A percentile compares a stretch with the other conserved stretches of the same genome.
Conservation (phyloP, 2,113 vertebrate species). For the Neolamprologus falcicula region DNA sequence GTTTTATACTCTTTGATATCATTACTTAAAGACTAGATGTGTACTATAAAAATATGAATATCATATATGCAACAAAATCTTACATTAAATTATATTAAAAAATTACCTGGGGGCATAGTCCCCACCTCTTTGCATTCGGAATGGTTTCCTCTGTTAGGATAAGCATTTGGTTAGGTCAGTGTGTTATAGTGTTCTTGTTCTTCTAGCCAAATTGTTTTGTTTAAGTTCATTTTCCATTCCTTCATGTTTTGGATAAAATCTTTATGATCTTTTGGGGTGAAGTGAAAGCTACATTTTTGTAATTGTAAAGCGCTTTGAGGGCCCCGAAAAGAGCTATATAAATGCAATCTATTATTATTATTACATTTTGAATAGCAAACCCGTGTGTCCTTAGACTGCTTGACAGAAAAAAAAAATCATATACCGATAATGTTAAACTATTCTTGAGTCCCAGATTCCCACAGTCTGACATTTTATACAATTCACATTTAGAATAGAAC, state of each 20-base stretch:
- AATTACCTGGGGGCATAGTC: background rate
- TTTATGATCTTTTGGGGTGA: background rate
- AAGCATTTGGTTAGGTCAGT: background rate
- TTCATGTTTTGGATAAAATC: background rate
- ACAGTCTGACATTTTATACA: background rate
- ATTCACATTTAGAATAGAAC: background rate
- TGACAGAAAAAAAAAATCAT: background rate
- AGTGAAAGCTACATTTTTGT: background rate
- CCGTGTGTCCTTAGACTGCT: background rate
- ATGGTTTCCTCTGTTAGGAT: background rate
- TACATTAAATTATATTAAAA: background rate
- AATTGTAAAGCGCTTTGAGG: background rate
- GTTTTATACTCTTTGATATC: background rate
- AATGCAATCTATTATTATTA: background rate
- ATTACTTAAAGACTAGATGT: background rate
- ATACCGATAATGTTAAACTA: fast-evolving
- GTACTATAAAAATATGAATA: background rate
- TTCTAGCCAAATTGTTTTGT: background rate
- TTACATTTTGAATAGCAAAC: background rate
- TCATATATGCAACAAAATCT: background rate
- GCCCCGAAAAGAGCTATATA: fast-evolving
- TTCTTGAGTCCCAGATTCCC: background rate
- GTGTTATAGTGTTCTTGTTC: background rate
- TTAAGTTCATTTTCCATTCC: background rate
- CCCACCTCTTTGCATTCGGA: background rate